Conservation (phyloP, 2,888 invertebrate genomes). For the Eumerus sabulonum region DNA sequence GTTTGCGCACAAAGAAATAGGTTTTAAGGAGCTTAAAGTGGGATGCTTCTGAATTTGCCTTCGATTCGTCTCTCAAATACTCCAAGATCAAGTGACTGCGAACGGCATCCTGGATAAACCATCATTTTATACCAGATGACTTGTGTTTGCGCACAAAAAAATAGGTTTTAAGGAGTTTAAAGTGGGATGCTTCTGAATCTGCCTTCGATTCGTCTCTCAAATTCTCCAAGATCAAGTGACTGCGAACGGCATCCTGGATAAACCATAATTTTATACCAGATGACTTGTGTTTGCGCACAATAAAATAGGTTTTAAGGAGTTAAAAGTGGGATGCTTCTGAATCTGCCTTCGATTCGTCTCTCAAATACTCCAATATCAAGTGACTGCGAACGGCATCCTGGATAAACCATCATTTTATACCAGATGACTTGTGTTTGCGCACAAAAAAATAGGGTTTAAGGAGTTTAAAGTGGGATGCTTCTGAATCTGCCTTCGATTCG, state of each 20-base stretch:
- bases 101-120: too few species aligned
- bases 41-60: too few species aligned
- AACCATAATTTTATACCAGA: conserved; percentile 13
- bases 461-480: conserved; percentile 6
- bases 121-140: too few species aligned
- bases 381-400: conserved; percentile 4
- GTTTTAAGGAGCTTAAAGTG: too few species aligned
- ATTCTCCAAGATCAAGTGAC: conserved; percentile 2
- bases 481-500: background rate
- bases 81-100: too few species aligned
- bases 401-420: conserved; percentile 4
- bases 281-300: conserved; percentile 13
- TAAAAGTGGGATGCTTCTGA: conserved; percentile 1
- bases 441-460: too few species aligned
- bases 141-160: too few species aligned
- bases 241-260: conserved; percentile 16
- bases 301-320: background rate
- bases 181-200: too few species aligned
- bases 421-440: conserved; percentile 7
- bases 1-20: too few species aligned
- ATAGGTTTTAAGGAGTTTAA: too few species aligned
- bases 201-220: conserved; percentile 13
- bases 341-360: background rate
- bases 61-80: too few species aligned
- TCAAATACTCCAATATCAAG: background rate